Percentiles rank a stretch among this genome's conserved stretches.
These are phyloP conservation scores for Rhea pennata DNA, from an alignment of 2,113 vertebrate species.

Conservation along the genomic window DNA sequence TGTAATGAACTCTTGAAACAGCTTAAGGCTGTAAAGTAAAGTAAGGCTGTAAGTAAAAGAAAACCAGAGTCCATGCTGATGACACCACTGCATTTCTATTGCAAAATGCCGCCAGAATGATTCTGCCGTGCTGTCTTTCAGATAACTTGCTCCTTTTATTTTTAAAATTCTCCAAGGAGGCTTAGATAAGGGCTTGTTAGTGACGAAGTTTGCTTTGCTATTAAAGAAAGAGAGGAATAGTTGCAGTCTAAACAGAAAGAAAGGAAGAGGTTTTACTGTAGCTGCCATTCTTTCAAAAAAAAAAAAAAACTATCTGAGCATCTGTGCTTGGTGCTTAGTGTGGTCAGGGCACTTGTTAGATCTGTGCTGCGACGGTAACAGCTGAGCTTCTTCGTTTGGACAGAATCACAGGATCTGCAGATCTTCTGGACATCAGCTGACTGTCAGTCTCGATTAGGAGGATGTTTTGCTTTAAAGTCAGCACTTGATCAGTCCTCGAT, in stretches of 20 bases:
- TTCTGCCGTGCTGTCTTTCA: neutral
- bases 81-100: neutral
- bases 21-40: neutral
- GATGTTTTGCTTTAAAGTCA: neutral
- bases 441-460: neutral
- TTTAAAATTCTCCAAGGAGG: neutral
- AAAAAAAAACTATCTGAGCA: neutral
- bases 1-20: conserved; percentile 23
- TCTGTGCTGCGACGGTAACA: accelerated
- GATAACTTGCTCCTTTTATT: neutral
- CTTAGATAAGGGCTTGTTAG: neutral
- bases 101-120: neutral
- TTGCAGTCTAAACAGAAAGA: neutral
- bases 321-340: neutral
- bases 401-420: neutral
- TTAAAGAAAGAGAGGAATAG: neutral
- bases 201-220: neutral
- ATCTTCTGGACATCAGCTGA: accelerated
- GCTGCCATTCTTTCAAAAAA: neutral
- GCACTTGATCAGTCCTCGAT: neutral
- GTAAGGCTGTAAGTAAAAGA: neutral
- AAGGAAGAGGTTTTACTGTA: neutral
- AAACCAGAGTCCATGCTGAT: neutral
- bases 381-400: neutral
- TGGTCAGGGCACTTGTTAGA: accelerated